Evolutionary conservation across 2,888 invertebrate genomes (phyloP).

Genomic region (Antitype chi): DNA sequence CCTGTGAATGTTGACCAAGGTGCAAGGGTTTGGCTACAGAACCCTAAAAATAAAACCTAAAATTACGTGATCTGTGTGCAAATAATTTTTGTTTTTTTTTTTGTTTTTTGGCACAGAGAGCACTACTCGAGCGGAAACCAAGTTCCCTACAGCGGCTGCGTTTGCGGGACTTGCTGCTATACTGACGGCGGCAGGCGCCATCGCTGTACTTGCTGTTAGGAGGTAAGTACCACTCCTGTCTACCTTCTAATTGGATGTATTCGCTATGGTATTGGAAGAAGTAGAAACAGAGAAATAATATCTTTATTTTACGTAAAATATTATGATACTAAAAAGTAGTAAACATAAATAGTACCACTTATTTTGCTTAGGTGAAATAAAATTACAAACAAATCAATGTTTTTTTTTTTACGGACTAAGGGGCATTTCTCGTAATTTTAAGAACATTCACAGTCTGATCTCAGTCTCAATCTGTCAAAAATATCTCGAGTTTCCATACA

Average conservation of each 20-base stretch:
- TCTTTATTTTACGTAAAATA: background rate
- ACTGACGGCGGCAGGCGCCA: conserved; percentile 80
- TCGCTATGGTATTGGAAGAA: background rate
- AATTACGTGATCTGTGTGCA: background rate
- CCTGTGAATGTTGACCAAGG: too few species aligned
- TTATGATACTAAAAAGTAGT: too few species aligned
- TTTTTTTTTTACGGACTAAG: too few species aligned
- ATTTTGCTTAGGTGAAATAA: background rate
- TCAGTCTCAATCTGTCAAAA: too few species aligned
- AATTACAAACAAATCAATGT: too few species aligned
- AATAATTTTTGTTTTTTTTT: conserved; percentile 5
- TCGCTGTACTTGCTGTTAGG: conserved; percentile 76
- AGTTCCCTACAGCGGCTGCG: conserved; percentile 83
- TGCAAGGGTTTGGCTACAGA: too few species aligned
- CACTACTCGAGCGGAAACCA: conserved; percentile 77
- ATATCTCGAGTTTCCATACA: too few species aligned
- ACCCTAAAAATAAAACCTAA: background rate
- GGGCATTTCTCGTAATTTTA: too few species aligned
- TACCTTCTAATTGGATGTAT: background rate
- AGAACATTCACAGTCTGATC: too few species aligned
- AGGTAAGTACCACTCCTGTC: conserved; percentile 49
- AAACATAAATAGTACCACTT: background rate
- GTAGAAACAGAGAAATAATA: background rate
- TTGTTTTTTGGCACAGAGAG: conserved; percentile 72
- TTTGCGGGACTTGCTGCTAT: conserved; percentile 82